Evolutionary conservation across 2,113 vertebrate genomes (phyloP).

Genomic region (Zosterops pallidus): DNA sequence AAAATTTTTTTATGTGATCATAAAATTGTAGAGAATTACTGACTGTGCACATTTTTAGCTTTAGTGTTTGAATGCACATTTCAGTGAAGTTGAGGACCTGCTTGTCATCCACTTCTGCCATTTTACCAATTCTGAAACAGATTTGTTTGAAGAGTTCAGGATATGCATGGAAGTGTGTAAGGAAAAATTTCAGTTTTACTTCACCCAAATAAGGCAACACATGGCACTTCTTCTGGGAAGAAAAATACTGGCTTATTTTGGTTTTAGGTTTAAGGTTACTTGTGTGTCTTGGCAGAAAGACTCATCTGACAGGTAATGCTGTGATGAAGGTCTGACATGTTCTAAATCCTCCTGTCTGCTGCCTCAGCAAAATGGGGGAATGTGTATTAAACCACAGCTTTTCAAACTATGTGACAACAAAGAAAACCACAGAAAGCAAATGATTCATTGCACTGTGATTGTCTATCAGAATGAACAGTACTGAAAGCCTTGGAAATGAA

Average conservation of each 20-base stretch:
- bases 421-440: neutral
- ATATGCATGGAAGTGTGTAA: neutral
- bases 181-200: neutral
- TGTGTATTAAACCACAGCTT: neutral
- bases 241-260: neutral
- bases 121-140: neutral
- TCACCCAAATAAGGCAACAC: neutral
- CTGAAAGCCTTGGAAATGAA: neutral
- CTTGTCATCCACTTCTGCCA: neutral
- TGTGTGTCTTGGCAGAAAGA: neutral
- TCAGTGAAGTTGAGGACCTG: neutral
- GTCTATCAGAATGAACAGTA: neutral
- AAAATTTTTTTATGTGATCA: neutral
- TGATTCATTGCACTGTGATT: neutral
- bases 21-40: neutral
- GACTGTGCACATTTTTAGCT: neutral
- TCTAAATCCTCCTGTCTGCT: conserved; percentile 13
- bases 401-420: conserved; percentile 3
- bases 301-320: neutral
- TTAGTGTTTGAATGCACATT: neutral
- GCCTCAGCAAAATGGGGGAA: neutral
- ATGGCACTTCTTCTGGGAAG: neutral
- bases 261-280: neutral
- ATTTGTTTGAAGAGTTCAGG: neutral
- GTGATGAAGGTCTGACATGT: neutral